phyloP scores from a whole-genome alignment of 1,140 invertebrate species.

The Venturia canescens region DNA sequence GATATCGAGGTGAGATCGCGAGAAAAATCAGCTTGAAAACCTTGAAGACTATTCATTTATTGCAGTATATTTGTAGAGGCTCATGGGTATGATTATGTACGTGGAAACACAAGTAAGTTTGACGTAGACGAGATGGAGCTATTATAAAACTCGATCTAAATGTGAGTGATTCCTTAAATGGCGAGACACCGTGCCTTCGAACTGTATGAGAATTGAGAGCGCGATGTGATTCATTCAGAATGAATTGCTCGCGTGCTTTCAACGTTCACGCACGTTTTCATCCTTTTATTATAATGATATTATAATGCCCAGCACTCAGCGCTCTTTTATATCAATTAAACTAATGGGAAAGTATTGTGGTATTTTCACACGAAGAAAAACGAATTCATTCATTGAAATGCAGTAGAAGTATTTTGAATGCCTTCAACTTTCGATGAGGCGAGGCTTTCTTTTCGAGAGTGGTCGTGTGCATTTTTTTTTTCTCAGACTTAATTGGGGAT shows the following conservation, averaged over 20 bases:
- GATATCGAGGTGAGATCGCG: conserved; percentile 29
- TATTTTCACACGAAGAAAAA: conserved; percentile 2
- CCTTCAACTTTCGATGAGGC: too few relatives aligned
- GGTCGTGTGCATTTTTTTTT: too few relatives aligned
- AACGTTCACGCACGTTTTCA: background rate
- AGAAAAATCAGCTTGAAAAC: conserved; percentile 26
- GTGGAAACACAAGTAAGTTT: background rate
- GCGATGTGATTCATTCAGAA: conserved; percentile 40
- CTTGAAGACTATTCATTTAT: conserved; percentile 4
- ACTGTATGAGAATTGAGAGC: conserved; percentile 38
- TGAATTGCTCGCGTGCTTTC: conserved; percentile 9
- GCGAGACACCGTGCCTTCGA: conserved; percentile 1
- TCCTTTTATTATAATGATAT: background rate
- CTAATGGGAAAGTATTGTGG: background rate
- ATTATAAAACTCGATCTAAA: conserved; percentile 31
- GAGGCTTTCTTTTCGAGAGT: too few relatives aligned
- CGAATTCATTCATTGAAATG: background rate
- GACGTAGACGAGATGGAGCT: conserved; percentile 5
- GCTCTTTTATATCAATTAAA: background rate
- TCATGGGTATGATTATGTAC: background rate
- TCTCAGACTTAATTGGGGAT: too few relatives aligned
- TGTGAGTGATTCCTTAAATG: conserved; percentile 36
- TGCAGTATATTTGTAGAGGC: background rate
- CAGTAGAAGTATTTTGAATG: background rate
- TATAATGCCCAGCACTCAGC: background rate